These are phyloP conservation scores for Crotalus horridus DNA, from an alignment of 2,113 vertebrate genomes.

Conservation along the genomic window DNA sequence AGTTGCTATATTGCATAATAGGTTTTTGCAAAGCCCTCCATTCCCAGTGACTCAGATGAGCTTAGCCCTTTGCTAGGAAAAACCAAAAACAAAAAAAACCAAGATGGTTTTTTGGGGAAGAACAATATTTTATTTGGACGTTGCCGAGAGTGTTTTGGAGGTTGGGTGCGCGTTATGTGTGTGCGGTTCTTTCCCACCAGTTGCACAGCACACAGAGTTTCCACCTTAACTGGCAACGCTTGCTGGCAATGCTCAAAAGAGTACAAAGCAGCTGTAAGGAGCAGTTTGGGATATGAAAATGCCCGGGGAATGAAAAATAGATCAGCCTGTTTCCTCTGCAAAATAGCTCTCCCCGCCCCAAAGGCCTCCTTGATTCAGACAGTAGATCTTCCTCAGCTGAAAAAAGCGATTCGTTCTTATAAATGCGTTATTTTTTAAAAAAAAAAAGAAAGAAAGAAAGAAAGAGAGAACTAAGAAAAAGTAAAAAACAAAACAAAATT, in stretches of 20 bases:
- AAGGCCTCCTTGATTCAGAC: too few relatives aligned
- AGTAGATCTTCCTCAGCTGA: too few relatives aligned
- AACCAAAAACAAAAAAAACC: neutral
- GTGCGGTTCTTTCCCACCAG: neutral
- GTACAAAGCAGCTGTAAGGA: neutral
- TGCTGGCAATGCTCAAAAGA: too few relatives aligned
- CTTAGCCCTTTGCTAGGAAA: neutral
- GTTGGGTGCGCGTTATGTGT: neutral
- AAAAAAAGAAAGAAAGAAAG: rapidly evolving
- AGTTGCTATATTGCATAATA: neutral
- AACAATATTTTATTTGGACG: neutral
- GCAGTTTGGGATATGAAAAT: neutral
- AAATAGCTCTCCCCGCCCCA: neutral
- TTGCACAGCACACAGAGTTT: neutral
- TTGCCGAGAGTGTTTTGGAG: neutral
- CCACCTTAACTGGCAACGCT: neutral
- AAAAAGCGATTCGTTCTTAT: too few relatives aligned
- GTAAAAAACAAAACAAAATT: too few relatives aligned
- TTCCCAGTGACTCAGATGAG: neutral
- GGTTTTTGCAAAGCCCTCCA: neutral
- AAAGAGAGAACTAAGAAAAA: too few relatives aligned
- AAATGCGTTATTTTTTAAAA: too few relatives aligned
- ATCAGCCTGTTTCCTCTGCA: too few relatives aligned
- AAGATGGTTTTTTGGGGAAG: neutral
- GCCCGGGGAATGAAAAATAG: neutral